Conservation (phyloP, 2,797 vertebrate species). For the Phataginus tricuspis region DNA sequence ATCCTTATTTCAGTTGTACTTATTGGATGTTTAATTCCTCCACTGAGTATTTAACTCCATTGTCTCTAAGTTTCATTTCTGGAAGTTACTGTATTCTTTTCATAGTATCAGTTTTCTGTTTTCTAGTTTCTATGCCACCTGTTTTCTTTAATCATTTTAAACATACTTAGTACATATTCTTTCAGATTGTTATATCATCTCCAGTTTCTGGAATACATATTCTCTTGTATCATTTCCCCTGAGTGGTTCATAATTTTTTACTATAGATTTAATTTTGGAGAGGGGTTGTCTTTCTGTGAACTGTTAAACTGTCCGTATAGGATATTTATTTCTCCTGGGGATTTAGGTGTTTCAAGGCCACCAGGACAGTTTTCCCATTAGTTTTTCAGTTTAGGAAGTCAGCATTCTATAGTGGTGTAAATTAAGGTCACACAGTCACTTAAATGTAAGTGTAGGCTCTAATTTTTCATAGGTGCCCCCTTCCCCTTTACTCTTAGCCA, state of each 20-base stretch:
- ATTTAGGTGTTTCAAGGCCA: background rate
- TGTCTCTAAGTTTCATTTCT: background rate
- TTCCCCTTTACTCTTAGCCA: background rate
- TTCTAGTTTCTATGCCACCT: background rate
- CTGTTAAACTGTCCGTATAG: background rate
- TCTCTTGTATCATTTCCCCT: background rate
- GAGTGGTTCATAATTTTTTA: background rate
- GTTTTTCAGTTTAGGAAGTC: background rate
- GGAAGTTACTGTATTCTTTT: background rate
- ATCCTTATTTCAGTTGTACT: background rate
- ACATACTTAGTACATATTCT: background rate
- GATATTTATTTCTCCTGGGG: background rate
- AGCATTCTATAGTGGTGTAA: background rate
- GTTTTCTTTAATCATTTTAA: background rate
- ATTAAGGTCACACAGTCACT: background rate
- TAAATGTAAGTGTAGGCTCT: background rate
- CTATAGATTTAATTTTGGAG: background rate
- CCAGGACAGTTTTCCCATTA: background rate
- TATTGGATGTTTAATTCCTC: background rate
- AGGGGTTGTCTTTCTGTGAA: background rate
- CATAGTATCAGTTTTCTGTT: background rate
- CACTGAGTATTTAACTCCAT: background rate
- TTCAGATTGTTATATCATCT: background rate
- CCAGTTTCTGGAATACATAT: background rate
- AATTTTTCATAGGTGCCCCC: background rate